phyloP scores from a whole-genome alignment of 2,113 vertebrate species.

The Hemichromis elongatus region DNA sequence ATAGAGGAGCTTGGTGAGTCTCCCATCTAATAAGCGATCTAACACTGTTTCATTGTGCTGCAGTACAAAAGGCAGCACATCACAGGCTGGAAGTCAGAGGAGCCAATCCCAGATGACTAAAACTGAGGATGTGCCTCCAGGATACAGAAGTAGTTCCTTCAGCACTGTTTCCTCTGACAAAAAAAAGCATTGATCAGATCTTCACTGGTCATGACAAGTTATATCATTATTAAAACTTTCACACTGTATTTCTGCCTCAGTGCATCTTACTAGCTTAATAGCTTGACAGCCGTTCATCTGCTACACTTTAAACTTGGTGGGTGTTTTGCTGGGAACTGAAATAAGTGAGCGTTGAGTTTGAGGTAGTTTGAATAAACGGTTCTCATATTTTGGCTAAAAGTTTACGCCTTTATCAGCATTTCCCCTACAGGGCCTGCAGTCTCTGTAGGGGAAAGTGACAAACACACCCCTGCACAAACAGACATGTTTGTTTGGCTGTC shows the following conservation, averaged over 20 bases:
- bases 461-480: background rate
- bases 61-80: background rate
- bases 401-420: background rate
- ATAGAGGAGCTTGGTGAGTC: constrained; percentile 91
- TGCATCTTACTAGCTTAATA: background rate
- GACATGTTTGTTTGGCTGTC: background rate
- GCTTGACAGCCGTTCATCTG: background rate
- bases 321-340: background rate
- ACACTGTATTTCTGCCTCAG: background rate
- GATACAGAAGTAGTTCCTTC: background rate
- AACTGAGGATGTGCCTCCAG: background rate
- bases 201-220: background rate
- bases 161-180: background rate
- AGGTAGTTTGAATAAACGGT: background rate
- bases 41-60: background rate
- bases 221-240: background rate
- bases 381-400: background rate
- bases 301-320: background rate
- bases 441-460: background rate
- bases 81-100: background rate
- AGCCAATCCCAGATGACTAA: background rate
- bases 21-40: background rate
- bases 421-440: background rate
- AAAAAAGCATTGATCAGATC: background rate
- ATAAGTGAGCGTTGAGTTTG: background rate